A percentile compares a stretch with the other conserved stretches of the same genome.
Conservation (phyloP, 1,140 invertebrate species). For the Eumaeus atala region DNA sequence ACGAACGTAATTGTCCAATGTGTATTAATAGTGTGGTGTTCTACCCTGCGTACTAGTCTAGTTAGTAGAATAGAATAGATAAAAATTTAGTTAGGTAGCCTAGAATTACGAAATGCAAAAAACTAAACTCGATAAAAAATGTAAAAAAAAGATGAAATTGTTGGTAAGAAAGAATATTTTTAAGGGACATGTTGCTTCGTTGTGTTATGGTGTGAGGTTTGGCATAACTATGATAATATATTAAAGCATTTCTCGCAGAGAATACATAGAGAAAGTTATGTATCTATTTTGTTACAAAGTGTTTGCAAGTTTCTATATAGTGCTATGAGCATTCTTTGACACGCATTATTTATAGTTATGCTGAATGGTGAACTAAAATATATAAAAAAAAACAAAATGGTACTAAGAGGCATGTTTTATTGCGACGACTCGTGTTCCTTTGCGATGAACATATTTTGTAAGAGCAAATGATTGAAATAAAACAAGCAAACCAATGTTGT, state of each 20-base stretch:
- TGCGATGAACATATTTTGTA: conserved; percentile 76
- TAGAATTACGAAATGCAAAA: conserved; percentile 70
- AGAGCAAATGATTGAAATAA: conserved; percentile 75
- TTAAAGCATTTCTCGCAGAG: conserved; percentile 67
- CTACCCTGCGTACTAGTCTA: conserved; percentile 75
- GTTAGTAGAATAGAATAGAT: conserved; percentile 68
- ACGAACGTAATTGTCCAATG: conserved; percentile 74
- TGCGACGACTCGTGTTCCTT: conserved; percentile 75
- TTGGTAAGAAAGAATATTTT: conserved; percentile 75
- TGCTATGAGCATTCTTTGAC: conserved; percentile 75
- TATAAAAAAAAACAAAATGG: conserved; percentile 73
- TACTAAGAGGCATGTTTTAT: conserved; percentile 75
- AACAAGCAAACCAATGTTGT: conserved; percentile 68
- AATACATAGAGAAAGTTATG: conserved; percentile 70
- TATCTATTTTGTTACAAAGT: conserved; percentile 76
- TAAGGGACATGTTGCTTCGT: conserved; percentile 75
- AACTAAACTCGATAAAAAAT: conserved; percentile 68
- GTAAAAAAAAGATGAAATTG: conserved; percentile 75
- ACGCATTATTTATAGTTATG: conserved; percentile 75
- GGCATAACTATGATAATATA: conserved; percentile 74
- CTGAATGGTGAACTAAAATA: conserved; percentile 64
- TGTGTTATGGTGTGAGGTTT: conserved; percentile 71
- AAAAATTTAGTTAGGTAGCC: conserved; percentile 71
- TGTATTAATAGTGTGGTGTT: conserved; percentile 74
- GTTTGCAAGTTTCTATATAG: conserved; percentile 75